Base-by-base conservation (phyloP, 2,888 invertebrate species). In the Prionchulus punctatus region DNA sequence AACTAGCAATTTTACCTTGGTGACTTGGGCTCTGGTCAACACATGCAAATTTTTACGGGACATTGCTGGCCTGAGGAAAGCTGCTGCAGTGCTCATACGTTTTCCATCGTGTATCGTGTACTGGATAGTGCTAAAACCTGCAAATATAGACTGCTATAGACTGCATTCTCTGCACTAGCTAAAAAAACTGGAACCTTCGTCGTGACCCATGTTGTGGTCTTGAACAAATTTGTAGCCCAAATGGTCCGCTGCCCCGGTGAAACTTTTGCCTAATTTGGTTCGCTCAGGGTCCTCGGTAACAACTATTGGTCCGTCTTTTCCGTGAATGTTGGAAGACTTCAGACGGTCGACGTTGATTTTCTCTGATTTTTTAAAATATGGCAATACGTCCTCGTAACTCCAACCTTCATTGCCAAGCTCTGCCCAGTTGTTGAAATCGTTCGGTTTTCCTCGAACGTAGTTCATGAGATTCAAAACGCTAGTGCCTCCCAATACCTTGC, bases 401-500 rank as follows among this genome's bases (percentile, higher is more conserved):
- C 69, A 70, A 2, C 67, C 68, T 3, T 4, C 27, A 23, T 45
- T 45, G 23, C 47, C 47, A 12, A 45, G 7, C 4, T 23, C 28
- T 12, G 28, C 50, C 70, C 70, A 70, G 2, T 54, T 51, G 45
- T 64, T 62, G 47, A 63, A 70, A 49, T 67, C 65, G 12, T 61
- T 54, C 61, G 61, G 54, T 59, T 25, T 12, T 23, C 68, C 68
- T 31, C 70, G 59, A 7, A 64, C 57, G 55, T 68, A 68, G n/a
- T 64, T 53, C 67, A 70, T 66, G 53, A 55, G 56, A 59, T 68
- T 68, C 7, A 66, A 59, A 43, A 62, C 61, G 56, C 67, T 67
- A 1, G 62, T 60, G 2, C 71, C 71, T 1, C 70, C 71, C 21
- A 70, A 59, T 26, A 66, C 64, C 54, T 67, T 68, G 1, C 71